Conservation (phyloP, 2,888 invertebrate genomes). For the Drosophila merina region DNA sequence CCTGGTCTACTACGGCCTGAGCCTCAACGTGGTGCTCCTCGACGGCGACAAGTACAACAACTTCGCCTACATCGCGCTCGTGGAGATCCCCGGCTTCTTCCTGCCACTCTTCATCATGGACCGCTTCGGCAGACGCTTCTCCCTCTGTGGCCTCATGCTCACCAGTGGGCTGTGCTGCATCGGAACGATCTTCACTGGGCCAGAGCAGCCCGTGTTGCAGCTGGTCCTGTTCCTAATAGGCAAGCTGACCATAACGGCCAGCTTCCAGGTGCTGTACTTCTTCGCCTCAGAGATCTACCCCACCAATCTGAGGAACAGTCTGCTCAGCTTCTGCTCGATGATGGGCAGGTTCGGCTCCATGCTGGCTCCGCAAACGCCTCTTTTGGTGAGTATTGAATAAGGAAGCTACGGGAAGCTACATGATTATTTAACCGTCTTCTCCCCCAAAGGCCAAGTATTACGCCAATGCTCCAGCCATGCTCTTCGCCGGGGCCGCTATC, state of each 20-base stretch:
- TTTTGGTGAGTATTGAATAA: slow-evolving; percentile 82
- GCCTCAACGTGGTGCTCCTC: slow-evolving; percentile 90
- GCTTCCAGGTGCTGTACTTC: slow-evolving; percentile 88
- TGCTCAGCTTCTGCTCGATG: slow-evolving; percentile 88
- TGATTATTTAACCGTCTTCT: no score
- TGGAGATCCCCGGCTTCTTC: slow-evolving; percentile 90
- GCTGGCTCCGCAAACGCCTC: slow-evolving; percentile 89
- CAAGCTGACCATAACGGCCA: slow-evolving; percentile 87
- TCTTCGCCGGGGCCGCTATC: slow-evolving; percentile 86
- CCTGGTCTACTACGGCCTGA: slow-evolving; percentile 92
- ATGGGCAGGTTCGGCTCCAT: slow-evolving; percentile 89
- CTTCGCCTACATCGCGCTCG: slow-evolving; percentile 86
- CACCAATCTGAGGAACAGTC: slow-evolving; percentile 87
- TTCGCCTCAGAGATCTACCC: slow-evolving; percentile 90
- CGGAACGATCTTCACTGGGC: slow-evolving; percentile 75
- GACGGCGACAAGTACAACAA: slow-evolving; percentile 91
- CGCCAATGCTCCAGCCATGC: slow-evolving; percentile 85
- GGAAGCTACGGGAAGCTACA: no score
- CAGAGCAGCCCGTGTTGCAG: slow-evolving; percentile 63
- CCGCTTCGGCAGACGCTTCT: slow-evolving; percentile 87
- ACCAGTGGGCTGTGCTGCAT: slow-evolving; percentile 85
- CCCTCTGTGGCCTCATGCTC: slow-evolving; percentile 87
- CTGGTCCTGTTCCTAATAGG: slow-evolving; percentile 85
- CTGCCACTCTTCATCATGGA: slow-evolving; percentile 87
- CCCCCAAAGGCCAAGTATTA: slow-evolving; percentile 74